Evolutionary conservation across 2,888 invertebrate species (phyloP).

Genomic region (Stenurella melanura): DNA sequence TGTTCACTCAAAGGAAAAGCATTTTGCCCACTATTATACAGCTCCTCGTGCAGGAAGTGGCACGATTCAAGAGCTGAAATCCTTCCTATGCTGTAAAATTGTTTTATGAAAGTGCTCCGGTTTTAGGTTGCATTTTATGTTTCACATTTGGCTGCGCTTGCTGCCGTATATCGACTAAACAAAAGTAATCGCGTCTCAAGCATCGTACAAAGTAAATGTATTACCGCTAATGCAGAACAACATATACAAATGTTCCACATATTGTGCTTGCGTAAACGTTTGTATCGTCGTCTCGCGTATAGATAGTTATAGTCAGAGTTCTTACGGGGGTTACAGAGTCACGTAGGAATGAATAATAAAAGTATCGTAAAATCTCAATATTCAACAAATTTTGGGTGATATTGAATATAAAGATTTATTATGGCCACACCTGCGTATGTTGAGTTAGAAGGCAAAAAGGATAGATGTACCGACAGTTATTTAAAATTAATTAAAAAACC

Average conservation of each 20-base stretch:
- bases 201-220: conserved; percentile 23
- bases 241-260: neutral
- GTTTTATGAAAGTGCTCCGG: conserved; percentile 35
- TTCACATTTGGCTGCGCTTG: conserved; percentile 29
- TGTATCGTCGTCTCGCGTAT: neutral
- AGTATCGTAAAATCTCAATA: neutral
- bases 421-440: too few species aligned
- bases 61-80: conserved; percentile 24
- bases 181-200: conserved; percentile 26
- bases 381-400: neutral
- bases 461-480: too few species aligned
- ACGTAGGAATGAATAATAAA: neutral
- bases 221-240: conserved; percentile 9
- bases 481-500: too few species aligned
- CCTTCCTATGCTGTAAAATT: conserved; percentile 31
- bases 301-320: neutral
- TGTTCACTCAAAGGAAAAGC: neutral
- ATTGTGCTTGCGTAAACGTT: neutral
- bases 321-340: neutral
- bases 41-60: conserved; percentile 20
- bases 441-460: too few species aligned
- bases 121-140: conserved; percentile 26
- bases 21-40: neutral
- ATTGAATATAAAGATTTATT: neutral
- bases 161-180: conserved; percentile 12